Evolutionary conservation across 2,113 vertebrate species (phyloP).

Genomic region (Columbina picui): DNA sequence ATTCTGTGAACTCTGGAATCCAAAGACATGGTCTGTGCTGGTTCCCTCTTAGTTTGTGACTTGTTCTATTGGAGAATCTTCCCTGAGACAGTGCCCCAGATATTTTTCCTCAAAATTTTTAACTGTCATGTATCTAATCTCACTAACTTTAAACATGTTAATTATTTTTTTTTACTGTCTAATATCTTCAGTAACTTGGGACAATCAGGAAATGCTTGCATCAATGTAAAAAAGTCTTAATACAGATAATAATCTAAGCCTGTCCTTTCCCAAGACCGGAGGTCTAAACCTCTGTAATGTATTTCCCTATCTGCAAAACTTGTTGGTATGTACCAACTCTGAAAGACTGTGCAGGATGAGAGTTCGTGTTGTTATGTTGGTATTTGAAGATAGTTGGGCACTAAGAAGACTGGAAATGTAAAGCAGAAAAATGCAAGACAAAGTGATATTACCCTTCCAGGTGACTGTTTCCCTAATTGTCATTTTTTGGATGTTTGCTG

Average conservation of each 20-base stretch:
- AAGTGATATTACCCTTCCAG: background rate
- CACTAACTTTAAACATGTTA: background rate
- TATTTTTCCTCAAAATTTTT: background rate
- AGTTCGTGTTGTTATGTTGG: background rate
- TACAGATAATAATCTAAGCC: too few relatives aligned
- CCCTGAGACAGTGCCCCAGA: background rate
- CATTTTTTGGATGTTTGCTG: background rate
- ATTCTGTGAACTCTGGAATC: background rate
- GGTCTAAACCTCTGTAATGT: background rate
- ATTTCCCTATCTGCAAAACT: background rate
- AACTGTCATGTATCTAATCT: background rate
- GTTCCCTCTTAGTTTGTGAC: background rate
- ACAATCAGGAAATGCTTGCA: background rate
- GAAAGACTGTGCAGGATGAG: background rate
- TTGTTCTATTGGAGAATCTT: background rate
- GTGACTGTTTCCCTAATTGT: background rate
- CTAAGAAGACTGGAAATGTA: background rate
- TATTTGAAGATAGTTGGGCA: background rate
- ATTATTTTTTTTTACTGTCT: background rate
- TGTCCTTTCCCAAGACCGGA: background rate
- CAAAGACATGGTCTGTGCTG: background rate
- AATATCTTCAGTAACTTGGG: background rate
- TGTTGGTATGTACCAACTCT: background rate
- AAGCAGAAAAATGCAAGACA: background rate
- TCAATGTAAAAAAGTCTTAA: background rate